Base-by-base conservation (phyloP, 2,113 vertebrate genomes). In the Sinocyclocheilus anshuiensis region DNA sequence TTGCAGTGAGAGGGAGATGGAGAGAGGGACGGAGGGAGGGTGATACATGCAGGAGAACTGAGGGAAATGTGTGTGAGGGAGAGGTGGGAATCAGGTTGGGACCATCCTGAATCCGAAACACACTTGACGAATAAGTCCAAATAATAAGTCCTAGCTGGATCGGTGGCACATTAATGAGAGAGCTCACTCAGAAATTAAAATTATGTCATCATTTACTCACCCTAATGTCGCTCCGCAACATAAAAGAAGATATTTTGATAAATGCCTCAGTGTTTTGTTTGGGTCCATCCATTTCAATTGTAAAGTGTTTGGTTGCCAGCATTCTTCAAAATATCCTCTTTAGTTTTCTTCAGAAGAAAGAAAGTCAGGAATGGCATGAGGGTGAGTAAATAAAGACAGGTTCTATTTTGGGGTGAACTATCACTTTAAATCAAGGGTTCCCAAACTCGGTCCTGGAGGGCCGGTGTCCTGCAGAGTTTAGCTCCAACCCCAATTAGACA, bases 61-160 rank as follows among this genome's bases (percentile, higher is more conserved):
- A 92, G 90, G 89, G 90, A 89, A 91, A 88, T 76, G 90, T 90
- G 91, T 90, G 90, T 63, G 36, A 15, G 61, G n/a, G 26, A 81
- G 36, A 67, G 53, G 79, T 42, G 59, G 29, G 45, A 57, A 39
- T 45, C 74, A 63, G 61, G n/a, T 12, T 77, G 74, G 74, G 59
- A 78, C 81, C 57, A 86, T 82, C 86, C 77, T 71, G 78, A 81
- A 81, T 82, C 24, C 45, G 33, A 76, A 45, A 71, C 50, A 48
- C 20, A 24, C 24, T 71, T 59, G 29, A 65, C 16, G 42, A 86
- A 63, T 16, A 50, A 63, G 6, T 22, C 1, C 20, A 36, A 82
- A 82, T 48, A 24, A 24, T 77, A 20, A 13, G 29, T 55, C 16
- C 9, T 65, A 24, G 57, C 77, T 63, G 10, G 53, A 12, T 39